phyloP scores from a whole-genome alignment of 2,888 invertebrate genomes.

The Ornithoptera alexandrae region DNA sequence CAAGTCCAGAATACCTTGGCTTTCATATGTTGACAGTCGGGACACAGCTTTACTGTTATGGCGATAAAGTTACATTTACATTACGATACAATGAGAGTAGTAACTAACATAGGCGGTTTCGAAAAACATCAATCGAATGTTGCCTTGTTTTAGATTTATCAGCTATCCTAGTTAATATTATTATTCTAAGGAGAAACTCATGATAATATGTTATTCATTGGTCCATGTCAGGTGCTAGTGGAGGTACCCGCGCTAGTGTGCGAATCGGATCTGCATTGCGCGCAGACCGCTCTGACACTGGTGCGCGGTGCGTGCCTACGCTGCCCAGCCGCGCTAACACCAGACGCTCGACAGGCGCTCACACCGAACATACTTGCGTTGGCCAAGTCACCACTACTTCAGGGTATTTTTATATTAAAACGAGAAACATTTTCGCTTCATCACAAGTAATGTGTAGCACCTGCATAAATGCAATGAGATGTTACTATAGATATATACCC shows the following conservation, averaged over 20 bases:
- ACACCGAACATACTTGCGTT: constrained; percentile 91
- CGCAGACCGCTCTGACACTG: constrained; percentile 92
- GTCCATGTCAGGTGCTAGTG: constrained; percentile 82
- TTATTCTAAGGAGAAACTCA: background rate
- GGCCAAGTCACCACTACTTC: constrained; percentile 94
- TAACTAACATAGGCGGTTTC: too few species aligned
- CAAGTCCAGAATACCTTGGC: too few species aligned
- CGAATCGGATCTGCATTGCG: constrained; percentile 97
- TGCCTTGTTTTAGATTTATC: too few species aligned
- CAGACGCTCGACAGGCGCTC: constrained; percentile 85
- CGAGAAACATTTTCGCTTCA: too few species aligned
- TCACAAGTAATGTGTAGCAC: too few species aligned
- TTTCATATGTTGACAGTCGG: too few species aligned
- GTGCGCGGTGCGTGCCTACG: constrained; percentile 90
- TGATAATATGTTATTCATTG: background rate
- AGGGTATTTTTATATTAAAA: constrained; percentile 79
- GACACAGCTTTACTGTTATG: too few species aligned
- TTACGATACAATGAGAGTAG: too few species aligned
- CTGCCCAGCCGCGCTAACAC: constrained; percentile 88
- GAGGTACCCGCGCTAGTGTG: constrained; percentile 95
- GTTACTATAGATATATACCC: too few species aligned
- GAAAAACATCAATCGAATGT: too few species aligned
- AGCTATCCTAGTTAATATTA: background rate
- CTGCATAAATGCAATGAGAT: too few species aligned
- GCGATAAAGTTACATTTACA: too few species aligned